phyloP scores from a whole-genome alignment of 2,797 vertebrate species.

The Enteromius treurensis region DNA sequence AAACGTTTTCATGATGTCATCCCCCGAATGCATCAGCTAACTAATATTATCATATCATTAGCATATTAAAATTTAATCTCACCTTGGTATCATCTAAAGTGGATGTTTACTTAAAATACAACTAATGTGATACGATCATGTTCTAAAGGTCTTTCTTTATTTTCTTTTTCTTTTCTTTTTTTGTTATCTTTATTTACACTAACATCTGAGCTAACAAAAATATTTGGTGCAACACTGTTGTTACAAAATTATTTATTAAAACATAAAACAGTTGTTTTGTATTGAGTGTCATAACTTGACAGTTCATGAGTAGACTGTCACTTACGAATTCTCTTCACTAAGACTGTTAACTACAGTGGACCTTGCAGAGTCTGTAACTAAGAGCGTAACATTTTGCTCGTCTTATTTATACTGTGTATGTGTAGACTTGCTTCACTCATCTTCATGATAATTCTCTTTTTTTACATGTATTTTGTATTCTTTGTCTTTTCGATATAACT shows the following conservation, averaged over 20 bases:
- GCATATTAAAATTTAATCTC: not conserved
- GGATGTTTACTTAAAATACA: not conserved
- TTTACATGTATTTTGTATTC: constrained; percentile 7
- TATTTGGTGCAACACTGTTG: no score
- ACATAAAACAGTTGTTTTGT: constrained; percentile 39
- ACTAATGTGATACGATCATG: not conserved
- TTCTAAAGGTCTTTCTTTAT: not conserved
- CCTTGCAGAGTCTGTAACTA: constrained; percentile 2
- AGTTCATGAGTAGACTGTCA: constrained; percentile 64
- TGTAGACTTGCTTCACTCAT: constrained; percentile 30
- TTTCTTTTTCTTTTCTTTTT: not conserved
- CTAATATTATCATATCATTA: constrained; percentile 32
- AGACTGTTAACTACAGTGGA: no score
- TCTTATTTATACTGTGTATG: constrained; percentile 19
- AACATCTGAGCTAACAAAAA: not conserved
- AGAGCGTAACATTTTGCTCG: constrained; percentile 45
- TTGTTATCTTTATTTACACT: not conserved
- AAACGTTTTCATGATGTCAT: not conserved
- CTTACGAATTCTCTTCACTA: constrained; percentile 55
- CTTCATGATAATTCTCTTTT: constrained; percentile 13
- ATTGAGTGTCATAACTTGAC: constrained; percentile 67
- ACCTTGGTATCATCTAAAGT: not conserved
- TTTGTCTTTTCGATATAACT: not conserved
- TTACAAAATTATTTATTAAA: not conserved
- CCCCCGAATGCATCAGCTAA: not conserved